phyloP scores from a whole-genome alignment of 2,113 vertebrate genomes.

The Psilopsiagon aymara region DNA sequence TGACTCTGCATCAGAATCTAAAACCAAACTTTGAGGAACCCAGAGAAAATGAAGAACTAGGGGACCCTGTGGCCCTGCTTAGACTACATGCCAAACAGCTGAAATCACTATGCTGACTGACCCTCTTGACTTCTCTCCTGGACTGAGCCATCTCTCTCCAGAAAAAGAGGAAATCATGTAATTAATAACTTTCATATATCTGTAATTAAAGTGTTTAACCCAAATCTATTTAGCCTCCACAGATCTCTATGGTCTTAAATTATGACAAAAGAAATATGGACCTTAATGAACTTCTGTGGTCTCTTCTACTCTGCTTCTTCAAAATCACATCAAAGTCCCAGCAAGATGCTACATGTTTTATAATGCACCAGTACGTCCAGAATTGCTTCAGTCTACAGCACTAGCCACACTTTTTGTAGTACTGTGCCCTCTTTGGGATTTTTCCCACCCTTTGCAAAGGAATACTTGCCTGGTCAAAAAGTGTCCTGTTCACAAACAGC shows the following conservation, averaged over 20 bases:
- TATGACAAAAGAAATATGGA: not conserved
- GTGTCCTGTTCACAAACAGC: constrained; percentile 94
- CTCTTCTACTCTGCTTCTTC: not conserved
- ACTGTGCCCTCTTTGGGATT: not conserved
- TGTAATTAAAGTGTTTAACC: not conserved
- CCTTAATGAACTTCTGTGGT: not conserved
- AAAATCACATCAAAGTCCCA: not conserved
- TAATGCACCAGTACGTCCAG: not conserved
- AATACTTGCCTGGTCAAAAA: constrained; percentile 92
- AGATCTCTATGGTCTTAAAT: not conserved
- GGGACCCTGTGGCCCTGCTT: not conserved
- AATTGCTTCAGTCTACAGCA: not conserved
- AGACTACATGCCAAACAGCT: not conserved
- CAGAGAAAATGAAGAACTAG: not conserved
- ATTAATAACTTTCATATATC: not conserved
- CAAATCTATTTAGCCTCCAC: not conserved
- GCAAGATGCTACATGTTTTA: not conserved
- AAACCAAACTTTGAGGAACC: not conserved
- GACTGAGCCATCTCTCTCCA: not conserved
- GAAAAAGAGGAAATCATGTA: not conserved
- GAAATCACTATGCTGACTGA: not conserved
- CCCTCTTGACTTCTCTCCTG: not conserved
- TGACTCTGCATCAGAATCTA: not conserved
- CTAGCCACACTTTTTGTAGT: not conserved
- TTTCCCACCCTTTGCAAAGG: not conserved